Conservation (phyloP, 2,113 vertebrate genomes). For the Suncus etruscus region DNA sequence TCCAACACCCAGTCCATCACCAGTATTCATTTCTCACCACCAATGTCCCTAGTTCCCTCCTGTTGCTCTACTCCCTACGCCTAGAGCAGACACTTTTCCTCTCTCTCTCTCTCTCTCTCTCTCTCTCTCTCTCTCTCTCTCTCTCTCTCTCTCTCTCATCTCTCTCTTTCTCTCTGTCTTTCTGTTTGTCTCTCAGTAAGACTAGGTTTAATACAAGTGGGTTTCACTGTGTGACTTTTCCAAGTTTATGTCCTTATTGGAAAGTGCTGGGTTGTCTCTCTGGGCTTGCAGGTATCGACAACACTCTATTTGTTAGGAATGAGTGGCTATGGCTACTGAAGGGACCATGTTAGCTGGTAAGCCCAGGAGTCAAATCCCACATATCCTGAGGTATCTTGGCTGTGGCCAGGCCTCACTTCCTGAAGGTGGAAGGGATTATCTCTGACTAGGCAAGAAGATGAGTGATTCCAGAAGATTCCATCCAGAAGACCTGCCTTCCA, state of each 20-base stretch:
- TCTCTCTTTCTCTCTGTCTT: too few species aligned
- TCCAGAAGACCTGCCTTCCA: not conserved
- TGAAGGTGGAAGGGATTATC: rapidly evolving
- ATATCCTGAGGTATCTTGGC: not conserved
- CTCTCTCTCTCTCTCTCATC: too few species aligned
- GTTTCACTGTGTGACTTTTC: not conserved
- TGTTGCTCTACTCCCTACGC: too few species aligned
- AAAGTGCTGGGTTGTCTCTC: not conserved
- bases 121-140: too few species aligned
- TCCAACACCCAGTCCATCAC: too few species aligned
- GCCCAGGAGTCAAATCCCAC: too few species aligned
- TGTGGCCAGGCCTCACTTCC: too few species aligned
- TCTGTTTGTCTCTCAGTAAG: too few species aligned
- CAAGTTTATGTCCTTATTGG: not conserved
- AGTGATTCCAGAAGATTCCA: not conserved
- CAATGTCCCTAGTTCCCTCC: too few species aligned
- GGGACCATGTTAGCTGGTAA: not conserved
- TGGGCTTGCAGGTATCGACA: not conserved
- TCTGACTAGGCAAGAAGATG: rapidly evolving
- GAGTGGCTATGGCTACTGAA: not conserved
- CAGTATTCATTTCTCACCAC: too few species aligned
- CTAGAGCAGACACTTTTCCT: too few species aligned
- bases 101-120: too few species aligned
- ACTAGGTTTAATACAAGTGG: not conserved
- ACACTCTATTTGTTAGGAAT: not conserved